phyloP scores from a whole-genome alignment of 2,113 vertebrate species.

The Sitta europaea region DNA sequence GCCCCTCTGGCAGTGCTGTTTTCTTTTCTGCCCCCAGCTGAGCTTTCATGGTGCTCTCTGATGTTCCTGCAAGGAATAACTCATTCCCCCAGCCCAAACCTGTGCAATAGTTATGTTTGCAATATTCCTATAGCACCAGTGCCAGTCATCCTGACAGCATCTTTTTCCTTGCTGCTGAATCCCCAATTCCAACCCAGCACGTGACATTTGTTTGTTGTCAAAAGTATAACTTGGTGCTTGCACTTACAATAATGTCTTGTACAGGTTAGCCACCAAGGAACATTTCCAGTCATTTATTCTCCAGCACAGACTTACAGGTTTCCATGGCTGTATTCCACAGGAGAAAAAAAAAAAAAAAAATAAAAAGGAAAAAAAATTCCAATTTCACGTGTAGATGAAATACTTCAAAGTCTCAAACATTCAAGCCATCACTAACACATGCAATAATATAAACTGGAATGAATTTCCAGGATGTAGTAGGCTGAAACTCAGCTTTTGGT shows the following conservation, averaged over 20 bases:
- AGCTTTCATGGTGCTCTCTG: neutral
- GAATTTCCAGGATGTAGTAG: slow-evolving; percentile 45
- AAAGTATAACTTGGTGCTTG: neutral
- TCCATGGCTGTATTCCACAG: slow-evolving; percentile 8
- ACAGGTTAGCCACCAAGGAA: neutral
- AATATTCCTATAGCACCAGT: neutral
- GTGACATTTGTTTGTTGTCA: neutral
- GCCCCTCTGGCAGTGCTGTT: neutral
- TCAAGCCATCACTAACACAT: slow-evolving; percentile 51
- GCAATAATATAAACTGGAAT: slow-evolving; percentile 50
- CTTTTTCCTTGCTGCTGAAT: neutral
- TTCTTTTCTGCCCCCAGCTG: neutral
- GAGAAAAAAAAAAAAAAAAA: neutral
- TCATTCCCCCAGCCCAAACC: neutral
- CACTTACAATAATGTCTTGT: neutral
- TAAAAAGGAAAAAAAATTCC: neutral
- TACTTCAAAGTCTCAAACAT: slow-evolving; percentile 32
- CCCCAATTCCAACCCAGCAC: neutral
- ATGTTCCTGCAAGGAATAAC: neutral
- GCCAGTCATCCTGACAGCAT: neutral
- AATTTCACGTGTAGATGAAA: neutral
- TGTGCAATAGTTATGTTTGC: neutral
- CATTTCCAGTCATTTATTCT: slow-evolving; percentile 1
- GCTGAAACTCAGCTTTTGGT: neutral
- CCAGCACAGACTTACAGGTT: slow-evolving; percentile 12